These are phyloP conservation scores for Mus spretus DNA, from an alignment of 2,797 vertebrate species.

Conservation along the genomic window DNA sequence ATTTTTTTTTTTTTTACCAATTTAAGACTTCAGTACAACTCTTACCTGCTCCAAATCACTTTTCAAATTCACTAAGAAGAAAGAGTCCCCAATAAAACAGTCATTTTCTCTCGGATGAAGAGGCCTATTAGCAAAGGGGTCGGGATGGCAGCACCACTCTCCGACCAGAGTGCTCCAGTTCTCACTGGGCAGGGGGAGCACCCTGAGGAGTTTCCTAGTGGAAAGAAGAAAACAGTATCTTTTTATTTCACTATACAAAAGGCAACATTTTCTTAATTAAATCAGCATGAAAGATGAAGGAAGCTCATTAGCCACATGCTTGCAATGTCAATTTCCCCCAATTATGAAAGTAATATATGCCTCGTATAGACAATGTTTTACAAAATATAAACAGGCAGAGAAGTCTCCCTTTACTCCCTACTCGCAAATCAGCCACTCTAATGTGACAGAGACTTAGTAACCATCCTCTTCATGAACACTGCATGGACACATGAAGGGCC, in stretches of 20 bases:
- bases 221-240: constrained; percentile 51
- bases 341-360: constrained; percentile 51
- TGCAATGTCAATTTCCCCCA: background rate
- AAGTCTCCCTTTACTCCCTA: constrained; percentile 26
- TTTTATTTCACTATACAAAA: constrained; percentile 61
- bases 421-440: constrained; percentile 5
- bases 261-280: constrained; percentile 68
- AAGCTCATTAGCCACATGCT: constrained; percentile 12
- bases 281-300: constrained; percentile 70
- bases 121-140: constrained; percentile 94
- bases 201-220: constrained; percentile 92
- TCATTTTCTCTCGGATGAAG: constrained; percentile 93
- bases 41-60: constrained; percentile 84
- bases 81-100: constrained; percentile 96
- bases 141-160: constrained; percentile 98
- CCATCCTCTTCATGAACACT: background rate
- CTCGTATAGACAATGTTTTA: background rate
- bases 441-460: background rate
- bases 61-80: constrained; percentile 92
- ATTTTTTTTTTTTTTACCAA: constrained; percentile 76
- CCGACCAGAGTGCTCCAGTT: constrained; percentile 96
- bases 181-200: constrained; percentile 95
- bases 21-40: constrained; percentile 72
- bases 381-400: constrained; percentile 33
- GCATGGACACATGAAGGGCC: background rate